phyloP scores from a whole-genome alignment of 23 tunicate genomes.

The Trididemnum nubilum region DNA sequence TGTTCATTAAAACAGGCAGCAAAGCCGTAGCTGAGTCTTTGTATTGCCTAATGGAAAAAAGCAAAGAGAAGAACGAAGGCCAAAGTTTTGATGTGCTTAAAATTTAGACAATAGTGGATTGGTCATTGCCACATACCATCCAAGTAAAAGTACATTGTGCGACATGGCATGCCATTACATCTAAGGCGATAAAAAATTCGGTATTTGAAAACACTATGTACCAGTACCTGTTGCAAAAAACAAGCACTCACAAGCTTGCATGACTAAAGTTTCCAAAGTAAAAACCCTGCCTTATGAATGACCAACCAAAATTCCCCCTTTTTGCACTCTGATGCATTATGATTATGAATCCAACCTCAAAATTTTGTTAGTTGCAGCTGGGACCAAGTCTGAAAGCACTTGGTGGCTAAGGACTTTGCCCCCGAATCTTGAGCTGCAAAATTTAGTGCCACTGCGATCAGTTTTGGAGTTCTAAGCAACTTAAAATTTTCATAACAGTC shows the following conservation, averaged over 20 bases:
- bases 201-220: constrained; percentile 9
- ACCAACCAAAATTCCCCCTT: neutral
- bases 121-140: no score
- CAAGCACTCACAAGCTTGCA: neutral
- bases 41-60: constrained; percentile 29
- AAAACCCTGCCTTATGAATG: neutral
- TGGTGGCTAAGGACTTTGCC: no score
- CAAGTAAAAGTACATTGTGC: no score
- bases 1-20: constrained; percentile 21
- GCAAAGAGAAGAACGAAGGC: no score
- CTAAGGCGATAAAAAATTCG: constrained; percentile 17
- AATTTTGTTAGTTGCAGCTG: no score
- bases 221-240: constrained; percentile 12
- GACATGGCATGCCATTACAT: neutral
- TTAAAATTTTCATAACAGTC: no score
- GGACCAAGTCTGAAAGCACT: no score
- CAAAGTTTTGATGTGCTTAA: no score
- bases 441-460: no score
- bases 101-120: no score
- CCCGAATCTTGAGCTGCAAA: no score
- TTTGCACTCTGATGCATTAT: neutral
- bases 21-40: constrained; percentile 29
- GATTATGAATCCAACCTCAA: neutral
- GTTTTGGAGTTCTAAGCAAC: no score
- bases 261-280: neutral